Base-by-base conservation (phyloP, 2,797 vertebrate genomes). In the Pygocentrus nattereri region DNA sequence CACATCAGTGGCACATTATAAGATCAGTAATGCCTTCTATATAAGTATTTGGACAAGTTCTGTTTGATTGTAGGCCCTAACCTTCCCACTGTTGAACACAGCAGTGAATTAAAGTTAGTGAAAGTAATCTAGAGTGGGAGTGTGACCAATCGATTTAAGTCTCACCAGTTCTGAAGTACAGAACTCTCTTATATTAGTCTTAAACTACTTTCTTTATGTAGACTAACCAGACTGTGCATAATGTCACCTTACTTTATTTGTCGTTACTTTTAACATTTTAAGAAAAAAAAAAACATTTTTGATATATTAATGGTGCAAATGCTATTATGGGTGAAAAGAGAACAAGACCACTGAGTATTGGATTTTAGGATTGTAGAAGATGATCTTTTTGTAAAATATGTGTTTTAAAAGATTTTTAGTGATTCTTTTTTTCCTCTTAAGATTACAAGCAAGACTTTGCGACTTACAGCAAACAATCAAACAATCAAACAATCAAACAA, bases 141-240 rank as follows among this genome's bases (percentile, higher is more conserved):
- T n/a, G 21, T 15, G 1, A 64, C 16, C 16, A 64, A 64, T 64
- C 65, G 59, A n/a, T n/a, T n/a, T n/a, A 15, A 68, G 21, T 62
- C 70, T 75, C 15, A 44, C 41, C 30, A 64, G n/a, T 76, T 61
- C 31, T 68, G 84, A 86, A 85, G 79, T 23, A 80, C 79, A 78
- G 71, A 76, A 44, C 82, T 75, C 67, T 70, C 89, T 78, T 87
- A 82, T 88, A 82, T 77, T 78, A 82, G 88, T 90, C 86, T 91
- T 91, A 88, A 87, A 85, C 80, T 87, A 78, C 87, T 88, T 82
- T 84, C 75, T 85, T 90, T 73, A 31, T 12, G 47, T 85, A 41
- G 80, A 78, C 47, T 61, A 67, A 81, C 38, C 78, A 12, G 31
- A 74, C 79, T 59, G 38, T 34, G 7, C 19, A 56, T 61, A 69